These are phyloP conservation scores for Eilema depressum DNA, from an alignment of 2,888 invertebrate genomes.

Conservation along the genomic window DNA sequence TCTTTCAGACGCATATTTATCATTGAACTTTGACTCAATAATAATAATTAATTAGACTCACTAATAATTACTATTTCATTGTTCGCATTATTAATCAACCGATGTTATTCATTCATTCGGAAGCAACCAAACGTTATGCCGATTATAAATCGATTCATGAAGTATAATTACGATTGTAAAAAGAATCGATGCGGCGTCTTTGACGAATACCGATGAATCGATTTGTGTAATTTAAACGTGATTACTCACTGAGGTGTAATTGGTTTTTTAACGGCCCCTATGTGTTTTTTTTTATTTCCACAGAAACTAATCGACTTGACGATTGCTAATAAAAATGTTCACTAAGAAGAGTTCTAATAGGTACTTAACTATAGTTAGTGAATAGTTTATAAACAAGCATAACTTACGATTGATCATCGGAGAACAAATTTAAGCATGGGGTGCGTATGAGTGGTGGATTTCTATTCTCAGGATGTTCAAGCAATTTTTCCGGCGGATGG, in stretches of 20 bases:
- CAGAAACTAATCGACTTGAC: constrained; percentile 14
- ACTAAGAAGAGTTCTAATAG: not conserved
- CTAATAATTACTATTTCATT: not conserved
- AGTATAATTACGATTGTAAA: constrained; percentile 66
- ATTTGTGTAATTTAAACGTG: constrained; percentile 46
- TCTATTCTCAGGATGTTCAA: no score
- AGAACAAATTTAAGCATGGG: no score
- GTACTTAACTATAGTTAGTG: not conserved
- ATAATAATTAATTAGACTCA: not conserved
- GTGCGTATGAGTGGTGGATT: no score
- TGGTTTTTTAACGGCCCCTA: constrained; percentile 18
- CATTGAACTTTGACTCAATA: not conserved
- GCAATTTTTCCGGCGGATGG: no score
- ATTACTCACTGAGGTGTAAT: constrained; percentile 34
- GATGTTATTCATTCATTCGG: constrained; percentile 13
- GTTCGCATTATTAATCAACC: constrained; percentile 5
- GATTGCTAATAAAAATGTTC: not conserved
- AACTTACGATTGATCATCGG: no score
- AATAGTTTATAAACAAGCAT: not conserved
- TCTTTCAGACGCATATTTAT: no score
- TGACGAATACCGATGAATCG: constrained; percentile 65
- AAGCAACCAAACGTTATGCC: constrained; percentile 53
- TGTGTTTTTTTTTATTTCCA: constrained; percentile 11
- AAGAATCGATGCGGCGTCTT: constrained; percentile 64
- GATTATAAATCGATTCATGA: constrained; percentile 60